A percentile compares a stretch with the other conserved stretches of the same genome.
phyloP scores from a whole-genome alignment of 1,140 invertebrate genomes.

The Brachionus sp. region DNA sequence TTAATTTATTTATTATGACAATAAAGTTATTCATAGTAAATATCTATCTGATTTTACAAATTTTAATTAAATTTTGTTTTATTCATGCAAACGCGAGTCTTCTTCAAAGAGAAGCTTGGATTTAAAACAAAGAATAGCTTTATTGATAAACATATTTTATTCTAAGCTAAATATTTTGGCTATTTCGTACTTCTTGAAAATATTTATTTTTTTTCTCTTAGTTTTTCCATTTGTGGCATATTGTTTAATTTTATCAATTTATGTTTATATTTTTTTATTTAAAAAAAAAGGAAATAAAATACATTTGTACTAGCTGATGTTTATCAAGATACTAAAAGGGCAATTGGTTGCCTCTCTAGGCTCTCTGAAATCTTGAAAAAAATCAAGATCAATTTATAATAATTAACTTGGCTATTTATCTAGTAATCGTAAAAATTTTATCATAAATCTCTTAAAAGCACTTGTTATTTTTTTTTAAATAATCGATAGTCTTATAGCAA shows the following conservation, averaged over 20 bases:
- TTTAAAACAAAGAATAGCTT: not conserved
- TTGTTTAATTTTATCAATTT: not conserved
- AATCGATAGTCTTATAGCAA: too few species aligned
- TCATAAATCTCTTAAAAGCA: too few species aligned
- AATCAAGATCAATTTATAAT: not conserved
- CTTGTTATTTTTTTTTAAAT: too few species aligned
- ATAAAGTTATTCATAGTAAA: slow-evolving; percentile 31
- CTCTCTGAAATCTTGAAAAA: not conserved
- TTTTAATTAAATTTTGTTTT: not conserved
- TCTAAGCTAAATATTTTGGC: not conserved
- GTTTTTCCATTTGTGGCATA: not conserved
- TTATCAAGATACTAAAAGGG: not conserved
- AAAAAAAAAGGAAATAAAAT: not conserved
- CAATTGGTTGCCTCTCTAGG: not conserved
- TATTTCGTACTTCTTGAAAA: not conserved
- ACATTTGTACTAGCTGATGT: not conserved
- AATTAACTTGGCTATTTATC: too few species aligned
- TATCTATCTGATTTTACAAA: slow-evolving; percentile 10
- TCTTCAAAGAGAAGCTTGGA: not conserved
- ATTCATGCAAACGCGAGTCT: not conserved
- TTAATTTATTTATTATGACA: slow-evolving; percentile 37
- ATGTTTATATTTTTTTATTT: not conserved
- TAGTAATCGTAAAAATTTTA: too few species aligned
- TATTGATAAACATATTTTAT: slow-evolving; percentile 6
- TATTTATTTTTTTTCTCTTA: not conserved